Percentiles rank a stretch among this genome's conserved stretches.
Evolutionary conservation across 2,888 invertebrate genomes (phyloP).

Genomic region (Nomada fabriciana): DNA sequence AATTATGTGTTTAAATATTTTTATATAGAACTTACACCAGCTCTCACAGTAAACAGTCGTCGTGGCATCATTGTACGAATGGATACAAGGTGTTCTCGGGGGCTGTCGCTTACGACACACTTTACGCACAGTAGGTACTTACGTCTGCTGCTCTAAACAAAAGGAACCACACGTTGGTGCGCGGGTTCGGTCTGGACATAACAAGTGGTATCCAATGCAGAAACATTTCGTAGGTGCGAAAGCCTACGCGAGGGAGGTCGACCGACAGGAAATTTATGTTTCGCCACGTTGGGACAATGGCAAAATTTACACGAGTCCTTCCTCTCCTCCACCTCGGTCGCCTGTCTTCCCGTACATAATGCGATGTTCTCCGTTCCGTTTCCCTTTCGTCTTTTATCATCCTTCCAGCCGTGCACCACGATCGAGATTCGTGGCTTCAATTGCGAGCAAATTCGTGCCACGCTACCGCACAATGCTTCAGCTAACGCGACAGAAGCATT

Average conservation of each 20-base stretch:
- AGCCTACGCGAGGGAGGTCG: slow-evolving; percentile 40
- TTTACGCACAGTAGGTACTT: slow-evolving; percentile 54
- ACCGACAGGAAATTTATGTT: slow-evolving; percentile 69
- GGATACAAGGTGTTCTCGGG: slow-evolving; percentile 35
- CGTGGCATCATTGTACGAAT: slow-evolving; percentile 12
- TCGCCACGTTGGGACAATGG: slow-evolving; percentile 61
- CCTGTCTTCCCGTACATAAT: slow-evolving; percentile 57
- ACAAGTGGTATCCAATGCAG: slow-evolving; percentile 66
- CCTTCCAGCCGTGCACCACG: slow-evolving; percentile 29
- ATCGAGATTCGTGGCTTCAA: slow-evolving; percentile 59
- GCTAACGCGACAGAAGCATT: slow-evolving; percentile 40
- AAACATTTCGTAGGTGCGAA: slow-evolving; percentile 37
- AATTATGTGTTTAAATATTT: too few relatives aligned
- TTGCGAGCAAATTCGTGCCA: slow-evolving; percentile 50
- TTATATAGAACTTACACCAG: too few relatives aligned
- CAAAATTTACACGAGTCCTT: slow-evolving; percentile 61
- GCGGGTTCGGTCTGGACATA: slow-evolving; percentile 60
- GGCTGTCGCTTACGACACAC: slow-evolving; percentile 55
- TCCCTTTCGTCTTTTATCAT: slow-evolving; percentile 67
- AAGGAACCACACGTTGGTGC: slow-evolving; percentile 57
- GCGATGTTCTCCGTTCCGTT: slow-evolving; percentile 51
- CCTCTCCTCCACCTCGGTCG: slow-evolving; percentile 12
- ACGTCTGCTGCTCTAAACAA: slow-evolving; percentile 64
- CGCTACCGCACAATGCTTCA: slow-evolving; percentile 49
- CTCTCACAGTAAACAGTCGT: slow-evolving; percentile 1